Conservation (phyloP, 2,888 invertebrate species). For the Netelia inedita region DNA sequence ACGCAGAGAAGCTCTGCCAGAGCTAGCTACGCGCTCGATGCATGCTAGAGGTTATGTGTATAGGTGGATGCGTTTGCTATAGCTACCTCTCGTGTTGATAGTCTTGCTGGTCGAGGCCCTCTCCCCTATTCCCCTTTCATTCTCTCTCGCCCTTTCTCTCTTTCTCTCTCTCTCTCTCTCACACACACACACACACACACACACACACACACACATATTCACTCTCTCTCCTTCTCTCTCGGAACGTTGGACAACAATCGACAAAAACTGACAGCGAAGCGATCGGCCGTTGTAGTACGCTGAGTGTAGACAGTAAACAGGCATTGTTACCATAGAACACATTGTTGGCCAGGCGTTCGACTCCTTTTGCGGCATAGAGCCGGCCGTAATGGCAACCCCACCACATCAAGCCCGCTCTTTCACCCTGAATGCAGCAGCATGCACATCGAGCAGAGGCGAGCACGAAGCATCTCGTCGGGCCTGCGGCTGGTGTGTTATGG, state of each 20-base stretch:
- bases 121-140: conserved; percentile 60
- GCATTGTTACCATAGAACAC: conserved; percentile 78
- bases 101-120: conserved; percentile 70
- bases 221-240: conserved; percentile 57
- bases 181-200: conserved; percentile 58
- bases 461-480: conserved; percentile 24
- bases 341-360: conserved; percentile 79
- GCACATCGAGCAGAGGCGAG: conserved; percentile 24
- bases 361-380: conserved; percentile 74
- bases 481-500: conserved; percentile 23
- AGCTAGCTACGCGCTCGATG: conserved; percentile 13
- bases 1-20: conserved; percentile 33
- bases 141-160: conserved; percentile 5
- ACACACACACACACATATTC: conserved; percentile 56
- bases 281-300: conserved; percentile 79
- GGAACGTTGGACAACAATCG: conserved; percentile 78
- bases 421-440: conserved; percentile 39
- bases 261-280: conserved; percentile 82
- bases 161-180: conserved; percentile 61
- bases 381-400: conserved; percentile 45
- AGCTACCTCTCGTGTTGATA: conserved; percentile 54
- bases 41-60: conserved; percentile 27
- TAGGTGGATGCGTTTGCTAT: conserved; percentile 6
- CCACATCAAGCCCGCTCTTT: conserved; percentile 60
- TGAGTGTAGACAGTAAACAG: conserved; percentile 84